These are phyloP conservation scores for Anguilla pacifica DNA, from an alignment of 2,797 vertebrate species.

Conservation along the genomic window DNA sequence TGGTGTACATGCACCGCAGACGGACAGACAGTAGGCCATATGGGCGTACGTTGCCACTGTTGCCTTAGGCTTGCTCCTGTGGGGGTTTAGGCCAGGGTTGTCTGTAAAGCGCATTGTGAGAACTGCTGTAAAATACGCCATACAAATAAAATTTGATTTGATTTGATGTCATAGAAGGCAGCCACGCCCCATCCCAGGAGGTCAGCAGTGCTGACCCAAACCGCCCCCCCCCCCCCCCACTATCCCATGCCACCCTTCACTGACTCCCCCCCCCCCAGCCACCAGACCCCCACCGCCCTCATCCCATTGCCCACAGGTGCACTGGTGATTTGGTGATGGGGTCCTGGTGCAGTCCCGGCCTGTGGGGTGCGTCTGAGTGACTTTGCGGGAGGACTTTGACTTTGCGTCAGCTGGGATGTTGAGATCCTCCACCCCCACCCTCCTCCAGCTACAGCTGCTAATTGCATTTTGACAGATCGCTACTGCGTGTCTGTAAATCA, in stretches of 20 bases:
- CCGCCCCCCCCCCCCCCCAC: not conserved
- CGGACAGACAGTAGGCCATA: not conserved
- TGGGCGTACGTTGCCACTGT: no score
- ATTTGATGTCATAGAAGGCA: not conserved
- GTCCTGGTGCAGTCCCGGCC: not conserved
- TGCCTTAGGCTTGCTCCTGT: no score
- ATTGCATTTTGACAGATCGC: slow-evolving; percentile 71
- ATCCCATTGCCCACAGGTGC: not conserved
- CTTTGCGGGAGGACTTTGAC: slow-evolving; percentile 44
- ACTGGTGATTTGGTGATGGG: slow-evolving; percentile 49
- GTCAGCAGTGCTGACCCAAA: not conserved
- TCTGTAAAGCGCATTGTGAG: no score
- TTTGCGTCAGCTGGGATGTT: slow-evolving; percentile 47
- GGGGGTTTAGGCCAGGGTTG: no score
- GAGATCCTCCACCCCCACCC: slow-evolving; percentile 36
- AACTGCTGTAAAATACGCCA: no score
- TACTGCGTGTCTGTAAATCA: slow-evolving; percentile 59
- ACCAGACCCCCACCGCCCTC: slow-evolving; percentile 45
- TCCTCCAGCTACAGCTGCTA: slow-evolving; percentile 56
- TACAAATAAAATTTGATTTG: no score
- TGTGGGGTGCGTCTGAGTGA: not conserved
- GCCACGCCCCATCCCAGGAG: not conserved
- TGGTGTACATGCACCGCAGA: not conserved
- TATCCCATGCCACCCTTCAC: not conserved
- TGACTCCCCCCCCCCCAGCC: slow-evolving; percentile 51